Base-by-base conservation (phyloP, 1,140 invertebrate species). In the Choristoneura fumiferana region DNA sequence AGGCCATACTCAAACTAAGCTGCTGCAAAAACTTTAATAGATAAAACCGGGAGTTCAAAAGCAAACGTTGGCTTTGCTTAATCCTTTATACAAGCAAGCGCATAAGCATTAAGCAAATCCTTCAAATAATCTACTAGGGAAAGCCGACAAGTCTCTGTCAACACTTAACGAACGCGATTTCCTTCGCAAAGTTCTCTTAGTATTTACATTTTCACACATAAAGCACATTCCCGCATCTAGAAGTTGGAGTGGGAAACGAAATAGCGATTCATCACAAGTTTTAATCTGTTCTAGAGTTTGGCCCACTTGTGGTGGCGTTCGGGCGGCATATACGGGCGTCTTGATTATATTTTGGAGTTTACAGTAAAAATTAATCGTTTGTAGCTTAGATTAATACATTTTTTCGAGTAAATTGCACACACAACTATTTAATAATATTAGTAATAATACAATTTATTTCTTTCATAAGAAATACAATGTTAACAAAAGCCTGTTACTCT, bases 131-230 rank as follows among this genome's bases (percentile, higher is more conserved):
- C 78, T 76, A 78, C 67, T 81, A 70, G 43, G 72, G 63, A 78
- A 76, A 81, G 70, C 73, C 78, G 76, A 65, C 73, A 71, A 73
- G 74, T 78, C 70, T 73, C 70, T 78, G 74, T 79, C 74, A 79
- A 78, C 78, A 82, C 71, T 73, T 65, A 52, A 70, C 67, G 62
- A 70, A 73, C 69, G 74, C 62, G 76, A 76, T 81, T 82, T 82
- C 72, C 76, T 81, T 70, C 52, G 70, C 65, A 58, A 81, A 84
- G 67, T 81, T 78, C 65, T 62, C 56, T 57, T 62, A 69, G 69
- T 84, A 84, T 84, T 81, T 80, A 82, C 78, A 81, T 84, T 81
- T 84, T 82, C 76, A 76, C 76, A 81, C 73, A 82, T 80, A 78
- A 82, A 84, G 78, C 79, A 80, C 78, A 82, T 80, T 76, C 71